phyloP scores from a whole-genome alignment of 2,797 vertebrate genomes.

The Ctenochaetus hawaiiensis region DNA sequence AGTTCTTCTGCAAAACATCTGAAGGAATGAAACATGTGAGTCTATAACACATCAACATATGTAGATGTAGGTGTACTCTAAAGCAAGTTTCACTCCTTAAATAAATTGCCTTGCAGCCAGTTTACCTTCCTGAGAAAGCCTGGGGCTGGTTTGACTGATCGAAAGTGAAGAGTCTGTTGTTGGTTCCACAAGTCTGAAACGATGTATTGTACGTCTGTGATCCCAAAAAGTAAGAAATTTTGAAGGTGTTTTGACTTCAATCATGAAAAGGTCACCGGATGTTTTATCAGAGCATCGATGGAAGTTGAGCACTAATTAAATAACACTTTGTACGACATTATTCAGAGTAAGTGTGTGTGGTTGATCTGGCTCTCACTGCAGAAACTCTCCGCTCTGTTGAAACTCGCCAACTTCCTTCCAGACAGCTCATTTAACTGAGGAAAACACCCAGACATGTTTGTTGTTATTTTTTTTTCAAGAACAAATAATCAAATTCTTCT shows the following conservation, averaged over 20 bases:
- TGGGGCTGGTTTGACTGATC: conserved; percentile 1
- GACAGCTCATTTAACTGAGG: neutral
- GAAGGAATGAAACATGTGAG: conserved; percentile 91
- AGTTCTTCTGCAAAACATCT: conserved; percentile 95
- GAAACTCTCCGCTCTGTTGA: neutral
- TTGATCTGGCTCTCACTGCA: neutral
- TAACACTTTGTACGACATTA: conserved; percentile 3
- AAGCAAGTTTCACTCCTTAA: neutral
- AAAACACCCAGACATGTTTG: conserved; percentile 17
- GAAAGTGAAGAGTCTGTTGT: neutral
- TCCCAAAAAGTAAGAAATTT: neutral
- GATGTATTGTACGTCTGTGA: too few relatives aligned
- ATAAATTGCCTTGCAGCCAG: neutral
- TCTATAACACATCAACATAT: conserved; percentile 35
- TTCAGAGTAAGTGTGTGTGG: neutral
- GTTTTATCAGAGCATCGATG: neutral
- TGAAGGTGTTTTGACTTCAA: neutral
- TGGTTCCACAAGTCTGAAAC: neutral
- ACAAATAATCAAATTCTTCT: conserved; percentile 4
- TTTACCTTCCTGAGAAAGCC: neutral
- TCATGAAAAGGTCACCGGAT: neutral
- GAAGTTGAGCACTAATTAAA: conserved; percentile 1
- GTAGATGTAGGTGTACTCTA: neutral
- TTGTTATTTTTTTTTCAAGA: neutral
- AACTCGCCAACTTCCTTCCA: neutral